Percentiles rank a stretch among this genome's conserved stretches.
phyloP scores from a whole-genome alignment of 2,888 invertebrate species.

The Yponomeuta cagnagella region DNA sequence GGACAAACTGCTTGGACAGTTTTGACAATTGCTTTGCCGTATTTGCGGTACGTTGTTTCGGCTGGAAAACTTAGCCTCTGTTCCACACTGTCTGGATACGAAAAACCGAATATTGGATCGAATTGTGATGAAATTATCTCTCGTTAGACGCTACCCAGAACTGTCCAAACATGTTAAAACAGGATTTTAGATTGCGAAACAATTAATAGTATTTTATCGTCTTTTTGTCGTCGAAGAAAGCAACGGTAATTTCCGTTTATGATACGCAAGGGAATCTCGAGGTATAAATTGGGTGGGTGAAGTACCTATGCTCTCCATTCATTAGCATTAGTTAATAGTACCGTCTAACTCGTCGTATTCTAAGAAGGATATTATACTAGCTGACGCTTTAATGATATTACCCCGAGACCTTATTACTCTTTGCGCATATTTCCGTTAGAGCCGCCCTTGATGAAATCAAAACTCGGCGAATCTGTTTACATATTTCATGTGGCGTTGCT shows the following conservation, averaged over 20 bases:
- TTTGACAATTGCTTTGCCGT: slow-evolving; percentile 6
- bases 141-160: no score
- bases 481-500: slow-evolving; percentile 29
- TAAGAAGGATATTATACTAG: neutral
- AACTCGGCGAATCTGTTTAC: slow-evolving; percentile 70
- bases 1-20: slow-evolving; percentile 8
- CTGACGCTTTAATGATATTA: neutral
- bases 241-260: neutral
- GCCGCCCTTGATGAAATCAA: slow-evolving; percentile 65
- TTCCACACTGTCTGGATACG: neutral
- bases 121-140: no score
- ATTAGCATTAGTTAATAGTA: neutral
- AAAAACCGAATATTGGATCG: no score
- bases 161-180: no score
- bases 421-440: slow-evolving; percentile 36
- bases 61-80: neutral
- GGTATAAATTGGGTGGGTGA: neutral
- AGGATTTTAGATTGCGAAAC: no score
- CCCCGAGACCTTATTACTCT: neutral
- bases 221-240: neutral
- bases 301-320: neutral
- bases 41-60: neutral
- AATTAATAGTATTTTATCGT: neutral
- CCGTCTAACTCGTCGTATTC: neutral
- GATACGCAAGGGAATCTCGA: neutral